Conservation (phyloP, 2,113 vertebrate genomes). For the Channa argus region DNA sequence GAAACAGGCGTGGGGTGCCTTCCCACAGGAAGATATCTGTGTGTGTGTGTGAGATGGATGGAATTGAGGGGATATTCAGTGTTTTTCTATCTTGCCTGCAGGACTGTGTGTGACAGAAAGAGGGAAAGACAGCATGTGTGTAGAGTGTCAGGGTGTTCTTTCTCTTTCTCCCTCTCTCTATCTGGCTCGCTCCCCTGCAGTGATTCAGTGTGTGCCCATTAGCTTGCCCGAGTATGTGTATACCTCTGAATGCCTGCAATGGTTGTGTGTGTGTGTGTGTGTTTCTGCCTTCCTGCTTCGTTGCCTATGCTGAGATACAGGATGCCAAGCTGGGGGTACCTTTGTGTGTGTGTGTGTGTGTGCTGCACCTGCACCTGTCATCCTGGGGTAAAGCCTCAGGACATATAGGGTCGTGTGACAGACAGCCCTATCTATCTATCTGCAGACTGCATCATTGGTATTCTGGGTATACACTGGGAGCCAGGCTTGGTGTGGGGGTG, state of each 20-base stretch:
- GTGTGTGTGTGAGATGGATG: slow-evolving; percentile 50
- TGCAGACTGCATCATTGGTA: slow-evolving; percentile 81
- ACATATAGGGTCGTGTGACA: slow-evolving; percentile 80
- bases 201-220: slow-evolving; percentile 74
- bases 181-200: slow-evolving; percentile 67
- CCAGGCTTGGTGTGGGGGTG: slow-evolving; percentile 35
- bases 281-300: slow-evolving; percentile 38
- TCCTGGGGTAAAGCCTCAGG: slow-evolving; percentile 77
- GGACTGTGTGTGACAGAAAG: slow-evolving; percentile 46
- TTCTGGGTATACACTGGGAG: slow-evolving; percentile 72
- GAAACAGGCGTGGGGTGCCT: slow-evolving; percentile 74
- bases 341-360: slow-evolving; percentile 27
- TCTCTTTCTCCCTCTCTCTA: slow-evolving; percentile 41
- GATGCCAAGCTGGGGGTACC: slow-evolving; percentile 60
- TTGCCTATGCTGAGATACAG: slow-evolving; percentile 56
- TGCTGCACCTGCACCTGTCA: slow-evolving; percentile 68
- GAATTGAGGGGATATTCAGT: slow-evolving; percentile 60
- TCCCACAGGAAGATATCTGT: slow-evolving; percentile 59
- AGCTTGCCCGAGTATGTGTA: slow-evolving; percentile 62
- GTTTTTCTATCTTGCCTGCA: slow-evolving; percentile 63
- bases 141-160: slow-evolving; percentile 49
- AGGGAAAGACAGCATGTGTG: slow-evolving; percentile 56
- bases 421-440: slow-evolving; percentile 75
- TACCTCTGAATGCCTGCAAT: slow-evolving; percentile 37
- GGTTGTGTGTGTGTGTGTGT: slow-evolving; percentile 28